A percentile compares a stretch with the other conserved stretches of the same genome.
phyloP scores from a whole-genome alignment of 2,113 vertebrate genomes.

The Addax nasomaculatus region DNA sequence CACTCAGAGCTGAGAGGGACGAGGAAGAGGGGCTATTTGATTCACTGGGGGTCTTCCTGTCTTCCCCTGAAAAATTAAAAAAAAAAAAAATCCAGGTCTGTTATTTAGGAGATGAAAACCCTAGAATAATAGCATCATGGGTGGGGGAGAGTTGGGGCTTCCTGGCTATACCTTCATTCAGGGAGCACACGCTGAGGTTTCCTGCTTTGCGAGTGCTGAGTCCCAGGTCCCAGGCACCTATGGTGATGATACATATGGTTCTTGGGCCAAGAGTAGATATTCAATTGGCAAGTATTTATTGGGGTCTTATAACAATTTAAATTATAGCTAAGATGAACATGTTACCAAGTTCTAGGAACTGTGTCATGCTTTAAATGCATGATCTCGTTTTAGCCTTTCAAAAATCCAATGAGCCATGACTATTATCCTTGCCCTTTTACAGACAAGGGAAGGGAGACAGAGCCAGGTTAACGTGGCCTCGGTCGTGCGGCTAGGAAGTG shows the following conservation, averaged over 20 bases:
- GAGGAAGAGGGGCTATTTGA: conserved; percentile 97
- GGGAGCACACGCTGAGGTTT: too few relatives aligned
- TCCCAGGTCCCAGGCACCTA: not conserved
- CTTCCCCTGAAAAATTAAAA: conserved; percentile 79
- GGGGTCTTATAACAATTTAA: not conserved
- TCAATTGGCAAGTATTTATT: not conserved
- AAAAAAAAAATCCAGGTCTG: not conserved
- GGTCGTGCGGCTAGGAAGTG: not conserved
- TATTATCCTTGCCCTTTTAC: not conserved
- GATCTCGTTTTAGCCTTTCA: not conserved
- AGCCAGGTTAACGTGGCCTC: not conserved
- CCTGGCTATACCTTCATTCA: accelerated
- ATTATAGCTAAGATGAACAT: not conserved
- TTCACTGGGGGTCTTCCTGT: conserved; percentile 84
- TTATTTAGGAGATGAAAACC: not conserved
- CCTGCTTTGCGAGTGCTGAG: not conserved
- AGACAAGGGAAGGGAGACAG: not conserved
- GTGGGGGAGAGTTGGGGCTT: not conserved
- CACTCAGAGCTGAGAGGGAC: conserved; percentile 95
- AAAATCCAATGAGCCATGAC: not conserved
- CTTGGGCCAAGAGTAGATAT: not conserved
- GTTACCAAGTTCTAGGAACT: not conserved
- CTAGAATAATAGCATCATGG: not conserved
- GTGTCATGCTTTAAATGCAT: not conserved
- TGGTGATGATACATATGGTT: not conserved